A percentile compares a stretch with the other conserved stretches of the same genome.
These are phyloP conservation scores for Diabrotica virgifera DNA, from an alignment of 1,140 invertebrate species.

Conservation along the genomic window DNA sequence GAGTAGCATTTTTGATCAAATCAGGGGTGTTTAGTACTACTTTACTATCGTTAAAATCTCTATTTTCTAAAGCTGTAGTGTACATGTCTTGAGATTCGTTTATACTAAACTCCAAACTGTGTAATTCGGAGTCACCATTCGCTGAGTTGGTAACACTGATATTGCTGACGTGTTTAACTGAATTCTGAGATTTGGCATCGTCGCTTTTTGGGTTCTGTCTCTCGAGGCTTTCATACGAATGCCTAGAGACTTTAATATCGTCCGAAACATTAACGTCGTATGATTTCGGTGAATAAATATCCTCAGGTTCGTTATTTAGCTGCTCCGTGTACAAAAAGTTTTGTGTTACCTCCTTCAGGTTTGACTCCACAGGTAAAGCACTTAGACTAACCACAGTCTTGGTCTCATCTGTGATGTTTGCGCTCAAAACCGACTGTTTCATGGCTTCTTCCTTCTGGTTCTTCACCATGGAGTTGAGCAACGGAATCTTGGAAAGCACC, in stretches of 20 bases:
- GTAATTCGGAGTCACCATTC: conserved; percentile 30
- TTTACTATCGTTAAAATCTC: conserved; percentile 25
- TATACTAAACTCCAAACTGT: conserved; percentile 35
- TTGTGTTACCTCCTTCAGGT: conserved; percentile 22
- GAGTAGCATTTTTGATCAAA: conserved; percentile 37
- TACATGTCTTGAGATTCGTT: conserved; percentile 37
- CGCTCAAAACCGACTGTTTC: background rate
- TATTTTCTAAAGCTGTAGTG: conserved; percentile 36
- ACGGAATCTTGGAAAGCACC: conserved; percentile 16
- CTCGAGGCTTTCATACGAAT: conserved; percentile 56
- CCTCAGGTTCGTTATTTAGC: conserved; percentile 20
- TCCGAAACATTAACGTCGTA: conserved; percentile 58
- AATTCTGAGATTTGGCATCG: conserved; percentile 49
- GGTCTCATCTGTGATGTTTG: conserved; percentile 28
- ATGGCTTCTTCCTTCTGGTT: conserved; percentile 12
- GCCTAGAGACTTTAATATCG: conserved; percentile 58
- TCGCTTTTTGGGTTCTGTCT: conserved; percentile 50
- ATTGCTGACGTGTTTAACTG: conserved; percentile 24
- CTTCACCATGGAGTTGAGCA: conserved; percentile 18
- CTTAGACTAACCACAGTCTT: conserved; percentile 18
- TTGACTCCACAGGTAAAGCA: background rate
- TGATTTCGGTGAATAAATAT: conserved; percentile 16
- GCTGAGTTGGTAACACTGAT: conserved; percentile 35
- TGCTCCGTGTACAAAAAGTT: conserved; percentile 41
- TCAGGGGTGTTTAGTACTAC: conserved; percentile 27